phyloP scores from a whole-genome alignment of 2,888 invertebrate species.

The Panopea generosa region DNA sequence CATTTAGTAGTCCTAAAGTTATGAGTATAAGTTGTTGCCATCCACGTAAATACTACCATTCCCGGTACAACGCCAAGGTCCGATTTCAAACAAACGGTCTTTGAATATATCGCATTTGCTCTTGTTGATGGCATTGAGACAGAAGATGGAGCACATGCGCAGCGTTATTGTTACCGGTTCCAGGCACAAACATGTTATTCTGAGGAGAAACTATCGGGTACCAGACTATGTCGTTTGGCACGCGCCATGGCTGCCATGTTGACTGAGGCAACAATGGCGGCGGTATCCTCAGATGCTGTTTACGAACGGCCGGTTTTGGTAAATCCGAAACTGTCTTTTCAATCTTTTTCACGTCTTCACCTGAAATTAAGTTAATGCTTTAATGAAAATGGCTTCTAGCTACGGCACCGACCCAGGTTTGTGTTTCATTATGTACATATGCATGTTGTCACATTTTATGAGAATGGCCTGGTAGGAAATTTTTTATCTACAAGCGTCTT shows the following conservation, averaged over 20 bases:
- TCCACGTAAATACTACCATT: too few relatives aligned
- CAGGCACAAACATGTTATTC: constrained; percentile 17
- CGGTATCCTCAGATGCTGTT: neutral
- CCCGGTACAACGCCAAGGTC: too few relatives aligned
- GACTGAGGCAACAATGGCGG: constrained; percentile 5
- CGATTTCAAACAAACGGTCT: constrained; percentile 15
- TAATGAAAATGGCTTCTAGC: too few relatives aligned
- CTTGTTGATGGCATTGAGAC: constrained; percentile 49
- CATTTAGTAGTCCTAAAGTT: too few relatives aligned
- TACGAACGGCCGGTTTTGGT: neutral
- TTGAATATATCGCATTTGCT: constrained; percentile 9
- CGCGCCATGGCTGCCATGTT: constrained; percentile 54
- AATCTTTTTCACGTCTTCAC: neutral
- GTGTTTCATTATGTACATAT: too few relatives aligned
- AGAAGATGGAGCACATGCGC: constrained; percentile 49
- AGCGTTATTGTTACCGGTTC: constrained; percentile 40
- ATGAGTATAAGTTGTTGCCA: too few relatives aligned
- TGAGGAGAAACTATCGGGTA: constrained; percentile 24
- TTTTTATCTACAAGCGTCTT: too few relatives aligned
- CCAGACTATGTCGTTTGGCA: constrained; percentile 45
- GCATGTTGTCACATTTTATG: too few relatives aligned
- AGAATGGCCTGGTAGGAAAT: too few relatives aligned
- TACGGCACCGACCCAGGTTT: too few relatives aligned
- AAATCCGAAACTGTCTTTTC: neutral
- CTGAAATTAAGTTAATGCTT: too few relatives aligned